phyloP scores from a whole-genome alignment of 2,113 vertebrate species.

The Mustelus asterias region DNA sequence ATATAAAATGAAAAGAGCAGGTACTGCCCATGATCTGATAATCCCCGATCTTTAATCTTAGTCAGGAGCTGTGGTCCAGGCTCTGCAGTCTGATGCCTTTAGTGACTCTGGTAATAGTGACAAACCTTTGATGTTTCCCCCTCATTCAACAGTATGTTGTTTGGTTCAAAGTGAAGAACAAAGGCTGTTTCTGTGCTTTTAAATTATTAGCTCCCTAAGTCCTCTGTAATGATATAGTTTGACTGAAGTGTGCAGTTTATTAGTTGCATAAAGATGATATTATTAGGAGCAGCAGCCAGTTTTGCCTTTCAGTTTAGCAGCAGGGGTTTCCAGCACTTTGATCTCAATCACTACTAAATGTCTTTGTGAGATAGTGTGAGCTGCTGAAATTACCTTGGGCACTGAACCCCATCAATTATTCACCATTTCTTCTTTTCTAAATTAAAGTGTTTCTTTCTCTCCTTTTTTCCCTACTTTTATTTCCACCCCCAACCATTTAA shows the following conservation, averaged over 20 bases:
- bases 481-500: background rate
- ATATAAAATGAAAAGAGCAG: slow-evolving; percentile 49
- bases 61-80: slow-evolving; percentile 58
- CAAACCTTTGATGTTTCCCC: slow-evolving; percentile 68
- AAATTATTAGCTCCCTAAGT: slow-evolving; percentile 84
- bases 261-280: slow-evolving; percentile 86
- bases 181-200: slow-evolving; percentile 74
- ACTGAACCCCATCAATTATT: slow-evolving; percentile 74
- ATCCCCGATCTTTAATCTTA: slow-evolving; percentile 59
- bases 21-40: slow-evolving; percentile 55
- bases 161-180: slow-evolving; percentile 79
- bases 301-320: slow-evolving; percentile 75
- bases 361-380: slow-evolving; percentile 72
- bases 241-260: slow-evolving; percentile 85
- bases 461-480: slow-evolving; percentile 44
- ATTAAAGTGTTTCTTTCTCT: slow-evolving; percentile 68
- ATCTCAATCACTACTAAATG: slow-evolving; percentile 87
- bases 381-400: slow-evolving; percentile 71
- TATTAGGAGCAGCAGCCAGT: slow-evolving; percentile 71
- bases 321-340: slow-evolving; percentile 72
- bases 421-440: slow-evolving; percentile 66
- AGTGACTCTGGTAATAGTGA: slow-evolving; percentile 64
- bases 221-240: slow-evolving; percentile 81
- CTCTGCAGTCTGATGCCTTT: slow-evolving; percentile 58
- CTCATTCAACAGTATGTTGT: slow-evolving; percentile 77